A percentile compares a stretch with the other conserved stretches of the same genome.
phyloP scores from a whole-genome alignment of 2,113 vertebrate genomes.

The Deroptyus accipitrinus region DNA sequence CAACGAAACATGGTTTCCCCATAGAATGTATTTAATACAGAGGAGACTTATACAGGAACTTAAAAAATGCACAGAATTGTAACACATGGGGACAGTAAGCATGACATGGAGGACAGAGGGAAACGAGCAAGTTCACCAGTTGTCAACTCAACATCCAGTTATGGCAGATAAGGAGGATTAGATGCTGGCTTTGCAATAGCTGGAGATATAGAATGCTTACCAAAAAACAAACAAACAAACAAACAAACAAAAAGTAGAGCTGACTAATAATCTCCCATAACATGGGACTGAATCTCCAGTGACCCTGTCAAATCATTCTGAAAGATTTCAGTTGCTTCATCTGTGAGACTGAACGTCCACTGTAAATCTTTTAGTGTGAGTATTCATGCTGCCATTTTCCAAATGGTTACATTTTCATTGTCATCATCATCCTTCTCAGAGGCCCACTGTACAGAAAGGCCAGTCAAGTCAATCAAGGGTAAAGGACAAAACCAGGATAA shows the following conservation, averaged over 20 bases:
- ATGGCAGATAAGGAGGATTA: neutral
- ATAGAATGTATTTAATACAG: neutral
- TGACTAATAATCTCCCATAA: neutral
- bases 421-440: neutral
- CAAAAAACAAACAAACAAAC: neutral
- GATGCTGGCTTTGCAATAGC: neutral
- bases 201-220: neutral
- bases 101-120: neutral
- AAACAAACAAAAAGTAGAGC: neutral
- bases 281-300: neutral
- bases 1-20: neutral
- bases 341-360: neutral
- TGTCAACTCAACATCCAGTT: neutral
- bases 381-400: neutral
- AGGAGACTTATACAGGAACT: neutral
- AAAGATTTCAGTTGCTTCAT: neutral
- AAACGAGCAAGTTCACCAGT: neutral
- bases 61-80: neutral
- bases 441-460: neutral
- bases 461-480: slow-evolving; percentile 1
- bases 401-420: neutral
- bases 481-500: slow-evolving; percentile 40
- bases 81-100: neutral
- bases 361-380: neutral
- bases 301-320: neutral